Base-by-base conservation (phyloP, 2,888 invertebrate genomes). In the Parnassius orleans region DNA sequence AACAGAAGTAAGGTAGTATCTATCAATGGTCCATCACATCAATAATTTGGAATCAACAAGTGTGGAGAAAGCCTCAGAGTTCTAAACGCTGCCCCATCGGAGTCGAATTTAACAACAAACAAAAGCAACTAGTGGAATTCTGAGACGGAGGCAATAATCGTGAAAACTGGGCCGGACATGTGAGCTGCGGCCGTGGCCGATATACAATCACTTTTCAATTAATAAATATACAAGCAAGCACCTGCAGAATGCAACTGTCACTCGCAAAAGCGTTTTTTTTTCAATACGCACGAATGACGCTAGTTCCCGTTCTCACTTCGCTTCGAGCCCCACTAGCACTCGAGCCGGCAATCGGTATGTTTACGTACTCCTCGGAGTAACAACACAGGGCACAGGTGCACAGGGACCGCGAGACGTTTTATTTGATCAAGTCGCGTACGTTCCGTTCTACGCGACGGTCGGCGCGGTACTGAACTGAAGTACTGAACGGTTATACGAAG, bases 151-250 rank as follows among this genome's bases (percentile, higher is more conserved):
- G 71, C 75, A 73, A 69, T 73, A 69, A 72, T 72, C 89, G 89
- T 87, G 88, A 89, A 89, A 90, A 90, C 90, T 88, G 86, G 87
- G 86, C 88, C 90, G 90, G 90, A 89, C 90, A 89, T 87, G 83
- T 87, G 87, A 87, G 87, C 83, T 82, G 83, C 87, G 89, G 86
- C 90, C 90, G 86, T 90, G 90, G 85, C 90, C 90, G 84, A 81
- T 76, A 86, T 89, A 88, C 90, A 89, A 89, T 90, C 90, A 90
- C 90, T 90, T 90, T 90, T 90, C 89, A 87, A 89, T 88, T 88
- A 90, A 88, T 87, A 87, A 87, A 87, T 58, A 63, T 63, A 63
- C 80, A 87, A 86, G 80, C 76, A 74, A 84, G 84, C 90, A 90
- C 90, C 90, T 89, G 89, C 84, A 84, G 84, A 86, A 84, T 86